Evolutionary conservation across 2,113 vertebrate species (phyloP), one percentile per base, ranked within the genome.

Genomic region (Chaetops frenatus): DNA sequence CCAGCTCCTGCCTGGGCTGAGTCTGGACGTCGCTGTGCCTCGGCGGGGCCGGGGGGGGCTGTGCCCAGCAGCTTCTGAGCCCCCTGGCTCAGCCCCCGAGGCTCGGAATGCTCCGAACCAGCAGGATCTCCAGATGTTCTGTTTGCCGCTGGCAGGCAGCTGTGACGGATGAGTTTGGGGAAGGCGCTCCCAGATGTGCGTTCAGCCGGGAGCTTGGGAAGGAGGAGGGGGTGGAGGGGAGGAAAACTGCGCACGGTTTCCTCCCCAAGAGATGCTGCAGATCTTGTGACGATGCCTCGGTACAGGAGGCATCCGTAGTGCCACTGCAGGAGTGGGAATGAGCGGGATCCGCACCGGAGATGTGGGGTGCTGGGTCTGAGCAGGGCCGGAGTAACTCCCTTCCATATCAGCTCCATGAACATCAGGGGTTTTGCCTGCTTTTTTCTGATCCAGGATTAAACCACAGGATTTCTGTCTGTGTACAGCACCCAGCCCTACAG

Each of bases 31-130:
- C 61, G 29, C 54, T 5, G 12, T 25, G 38, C 14, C 70, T 45
- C 2, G 7, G 24, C 23, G 33, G 29, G 12, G 3, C 11, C 1
- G 1, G 11, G 33, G 33, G 33, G 14, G 25, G 28, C n/a, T 69
- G 47, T 61, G 24, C 13, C 2, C 1, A 67, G 73, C 65, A 28
- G 61, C 40, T 67, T 25, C 38, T 18, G n/a, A 12, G 56, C 47
- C 57, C 31, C 38, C 40, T 1, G 1, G 60, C 50, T 77, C 42
- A 40, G 36, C 15, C 7, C 16, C 7, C 2, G 27, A 45, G 24
- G 48, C n/a, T 78, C 4, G 0, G 50, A 15, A 40, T 40, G 28
- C 56, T 60, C 61, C 3, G 0, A 3, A 20, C 6, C 28, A 21
- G 36, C 58, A 7, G 70, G 17, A 25, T 24, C 45, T 72, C 81